Evolutionary conservation across 2,797 vertebrate species (phyloP).

Genomic region (Enteromius radiatus): DNA sequence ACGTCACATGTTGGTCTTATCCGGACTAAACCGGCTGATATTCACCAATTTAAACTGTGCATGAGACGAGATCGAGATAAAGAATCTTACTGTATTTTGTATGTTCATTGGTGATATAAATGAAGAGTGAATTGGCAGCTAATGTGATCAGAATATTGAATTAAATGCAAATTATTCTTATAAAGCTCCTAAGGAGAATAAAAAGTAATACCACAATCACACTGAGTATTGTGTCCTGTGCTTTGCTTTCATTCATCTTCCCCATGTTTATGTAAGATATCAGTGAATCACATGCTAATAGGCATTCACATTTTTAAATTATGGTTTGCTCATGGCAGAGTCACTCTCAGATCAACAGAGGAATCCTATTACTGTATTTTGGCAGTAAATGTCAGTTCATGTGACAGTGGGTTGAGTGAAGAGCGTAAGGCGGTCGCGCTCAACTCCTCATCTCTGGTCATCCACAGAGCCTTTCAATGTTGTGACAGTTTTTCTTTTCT

Average conservation of each 20-base stretch:
- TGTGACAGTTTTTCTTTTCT: constrained; percentile 32
- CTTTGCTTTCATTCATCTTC: neutral
- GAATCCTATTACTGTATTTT: constrained; percentile 30
- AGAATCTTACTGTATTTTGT: constrained; percentile 15
- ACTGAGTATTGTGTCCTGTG: constrained; percentile 8
- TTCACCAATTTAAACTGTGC: neutral
- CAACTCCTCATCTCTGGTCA: neutral
- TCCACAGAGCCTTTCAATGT: constrained; percentile 18
- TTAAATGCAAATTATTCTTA: constrained; percentile 32
- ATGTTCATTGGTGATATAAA: constrained; percentile 17
- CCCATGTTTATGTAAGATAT: constrained; percentile 7
- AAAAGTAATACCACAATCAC: neutral
- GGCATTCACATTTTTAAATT: neutral
- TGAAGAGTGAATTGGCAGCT: constrained; percentile 15
- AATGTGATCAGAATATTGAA: constrained; percentile 34
- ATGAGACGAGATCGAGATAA: neutral
- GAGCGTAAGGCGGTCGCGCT: neutral
- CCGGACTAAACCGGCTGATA: neutral
- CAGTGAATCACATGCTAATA: constrained; percentile 17
- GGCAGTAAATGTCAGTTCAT: constrained; percentile 30
- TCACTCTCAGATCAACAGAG: constrained; percentile 15
- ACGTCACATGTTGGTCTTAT: neutral
- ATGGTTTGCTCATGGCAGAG: neutral
- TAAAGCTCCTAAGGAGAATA: constrained; percentile 2
- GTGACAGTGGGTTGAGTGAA: constrained; percentile 13